Conservation (phyloP, 2,888 invertebrate species). For the Choristoneura rosaceana region DNA sequence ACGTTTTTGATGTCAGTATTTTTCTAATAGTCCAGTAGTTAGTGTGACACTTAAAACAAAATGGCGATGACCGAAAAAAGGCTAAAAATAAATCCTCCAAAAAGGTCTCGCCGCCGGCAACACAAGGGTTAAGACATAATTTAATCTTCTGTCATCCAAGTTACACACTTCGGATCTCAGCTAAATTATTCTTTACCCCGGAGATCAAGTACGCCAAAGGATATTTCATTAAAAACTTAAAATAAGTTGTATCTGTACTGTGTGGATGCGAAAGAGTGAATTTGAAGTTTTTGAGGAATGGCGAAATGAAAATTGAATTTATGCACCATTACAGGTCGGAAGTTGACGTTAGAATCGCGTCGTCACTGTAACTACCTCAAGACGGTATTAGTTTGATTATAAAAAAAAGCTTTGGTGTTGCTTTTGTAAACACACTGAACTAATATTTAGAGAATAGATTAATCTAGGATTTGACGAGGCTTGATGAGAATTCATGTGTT, state of each 20-base stretch:
- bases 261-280: conserved; percentile 44
- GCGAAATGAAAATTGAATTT: not conserved
- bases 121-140: conserved; percentile 52
- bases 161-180: conserved; percentile 49
- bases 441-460: too few species aligned
- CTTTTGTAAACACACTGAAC: too few species aligned
- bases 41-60: not conserved
- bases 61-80: not conserved
- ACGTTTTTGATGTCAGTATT: too few species aligned
- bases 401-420: too few species aligned
- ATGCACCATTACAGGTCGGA: too few species aligned
- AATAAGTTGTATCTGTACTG: conserved; percentile 70
- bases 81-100: not conserved
- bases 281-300: conserved; percentile 4
- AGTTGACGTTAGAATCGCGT: too few species aligned
- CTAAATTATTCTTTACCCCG: conserved; percentile 50
- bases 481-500: too few species aligned
- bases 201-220: conserved; percentile 67
- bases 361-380: too few species aligned
- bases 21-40: too few species aligned
- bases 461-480: too few species aligned
- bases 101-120: conserved; percentile 40
- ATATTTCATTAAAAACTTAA: conserved; percentile 80
- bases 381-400: too few species aligned
- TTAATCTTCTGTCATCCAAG: conserved; percentile 60